Conservation (phyloP, 2,113 vertebrate species). For the Hemichromis elongatus region DNA sequence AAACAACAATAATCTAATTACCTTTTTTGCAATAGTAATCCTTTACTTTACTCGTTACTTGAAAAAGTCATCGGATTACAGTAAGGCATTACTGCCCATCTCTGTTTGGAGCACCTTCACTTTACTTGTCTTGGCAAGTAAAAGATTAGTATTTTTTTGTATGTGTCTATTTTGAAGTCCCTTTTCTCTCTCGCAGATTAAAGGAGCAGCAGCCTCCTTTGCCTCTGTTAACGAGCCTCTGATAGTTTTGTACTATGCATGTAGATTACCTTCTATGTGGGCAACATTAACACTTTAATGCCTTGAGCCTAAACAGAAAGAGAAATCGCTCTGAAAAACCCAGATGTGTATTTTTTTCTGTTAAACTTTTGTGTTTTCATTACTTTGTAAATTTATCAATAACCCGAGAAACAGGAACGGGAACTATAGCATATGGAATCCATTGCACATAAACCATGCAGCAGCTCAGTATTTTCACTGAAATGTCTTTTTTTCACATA, state of each 20-base stretch:
- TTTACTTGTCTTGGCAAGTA: not conserved
- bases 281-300: not conserved
- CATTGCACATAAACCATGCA: not conserved
- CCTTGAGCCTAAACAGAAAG: not conserved
- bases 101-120: not conserved
- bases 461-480: not conserved
- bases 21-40: too few species aligned
- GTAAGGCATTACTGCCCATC: too few species aligned
- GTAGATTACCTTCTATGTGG: not conserved
- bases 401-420: not conserved
- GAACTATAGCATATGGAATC: not conserved
- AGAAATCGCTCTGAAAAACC: not conserved
- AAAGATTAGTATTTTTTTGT: not conserved
- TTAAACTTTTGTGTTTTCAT: not conserved
- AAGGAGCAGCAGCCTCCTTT: not conserved
- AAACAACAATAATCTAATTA: too few species aligned
- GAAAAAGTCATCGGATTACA: too few species aligned
- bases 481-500: not conserved
- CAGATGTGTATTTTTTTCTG: not conserved
- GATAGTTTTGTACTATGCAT: not conserved
- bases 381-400: not conserved
- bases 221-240: not conserved
- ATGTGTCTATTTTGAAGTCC: not conserved
- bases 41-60: too few species aligned
- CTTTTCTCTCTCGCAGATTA: not conserved